phyloP scores from a whole-genome alignment of 2,113 vertebrate genomes.

The Hirundichthys speculiger region DNA sequence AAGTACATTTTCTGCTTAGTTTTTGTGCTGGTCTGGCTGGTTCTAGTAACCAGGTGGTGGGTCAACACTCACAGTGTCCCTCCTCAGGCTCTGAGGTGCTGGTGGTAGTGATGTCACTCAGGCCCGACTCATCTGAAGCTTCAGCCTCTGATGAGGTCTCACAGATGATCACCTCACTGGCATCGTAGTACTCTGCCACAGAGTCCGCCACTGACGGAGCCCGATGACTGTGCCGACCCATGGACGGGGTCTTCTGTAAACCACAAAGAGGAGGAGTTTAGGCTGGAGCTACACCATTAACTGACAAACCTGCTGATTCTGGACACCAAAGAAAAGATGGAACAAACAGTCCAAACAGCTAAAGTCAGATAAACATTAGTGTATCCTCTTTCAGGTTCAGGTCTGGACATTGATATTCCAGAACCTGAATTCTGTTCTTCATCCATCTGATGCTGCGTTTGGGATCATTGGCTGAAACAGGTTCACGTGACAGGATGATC shows the following conservation, averaged over 20 bases:
- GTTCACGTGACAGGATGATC: too few species aligned
- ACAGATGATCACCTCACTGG: slow-evolving; percentile 87
- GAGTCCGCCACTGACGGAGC: slow-evolving; percentile 88
- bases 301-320: neutral
- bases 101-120: slow-evolving; percentile 88
- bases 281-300: neutral
- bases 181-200: slow-evolving; percentile 91
- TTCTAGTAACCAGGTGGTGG: neutral
- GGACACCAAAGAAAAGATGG: neutral
- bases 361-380: neutral
- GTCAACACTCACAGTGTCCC: slow-evolving; percentile 68
- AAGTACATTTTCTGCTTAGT: neutral
- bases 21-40: neutral
- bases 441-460: too few species aligned
- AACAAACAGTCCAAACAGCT: neutral
- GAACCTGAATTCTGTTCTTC: too few species aligned
- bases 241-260: slow-evolving; percentile 75
- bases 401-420: too few species aligned
- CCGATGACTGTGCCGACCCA: slow-evolving; percentile 65
- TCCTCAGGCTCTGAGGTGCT: slow-evolving; percentile 85
- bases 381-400: too few species aligned
- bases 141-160: slow-evolving; percentile 91
- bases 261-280: neutral
- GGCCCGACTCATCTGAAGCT: slow-evolving; percentile 87
- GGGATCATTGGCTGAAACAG: too few species aligned